These are phyloP conservation scores for Trichogramma dendrolimi DNA, from an alignment of 2,888 invertebrate genomes.

Conservation along the genomic window DNA sequence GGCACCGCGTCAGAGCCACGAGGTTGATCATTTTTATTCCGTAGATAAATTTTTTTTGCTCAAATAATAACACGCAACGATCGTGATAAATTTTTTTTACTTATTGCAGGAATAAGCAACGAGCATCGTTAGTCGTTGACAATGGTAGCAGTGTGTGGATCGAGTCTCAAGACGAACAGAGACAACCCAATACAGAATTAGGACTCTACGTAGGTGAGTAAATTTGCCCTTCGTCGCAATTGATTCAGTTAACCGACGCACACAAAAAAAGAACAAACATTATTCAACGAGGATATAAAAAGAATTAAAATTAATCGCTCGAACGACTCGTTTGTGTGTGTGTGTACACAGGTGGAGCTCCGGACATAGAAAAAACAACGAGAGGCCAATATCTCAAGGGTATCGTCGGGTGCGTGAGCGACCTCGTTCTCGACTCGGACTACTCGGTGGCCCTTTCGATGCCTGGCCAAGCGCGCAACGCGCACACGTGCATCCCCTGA, in stretches of 20 bases:
- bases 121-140: constrained; percentile 85
- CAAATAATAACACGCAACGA: neutral
- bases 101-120: constrained; percentile 73
- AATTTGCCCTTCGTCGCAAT: neutral
- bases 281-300: neutral
- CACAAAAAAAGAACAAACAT: constrained; percentile 12
- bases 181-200: constrained; percentile 80
- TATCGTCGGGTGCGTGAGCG: constrained; percentile 77
- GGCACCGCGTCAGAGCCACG: constrained; percentile 73
- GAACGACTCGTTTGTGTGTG: neutral
- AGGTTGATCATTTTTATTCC: constrained; percentile 56
- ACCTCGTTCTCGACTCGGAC: constrained; percentile 76
- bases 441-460: constrained; percentile 69
- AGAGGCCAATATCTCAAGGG: constrained; percentile 70
- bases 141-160: constrained; percentile 75
- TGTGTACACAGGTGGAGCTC: constrained; percentile 66
- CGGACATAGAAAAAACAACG: constrained; percentile 69
- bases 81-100: neutral
- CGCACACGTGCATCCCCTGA: constrained; percentile 53
- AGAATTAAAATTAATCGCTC: neutral
- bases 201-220: constrained; percentile 82
- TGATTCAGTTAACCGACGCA: neutral
- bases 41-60: neutral
- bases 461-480: constrained; percentile 62
- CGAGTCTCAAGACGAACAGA: constrained; percentile 78